Evolutionary conservation across 1,140 invertebrate species (phyloP), one percentile per base, ranked within the genome.

Genomic region (Trichonephila clavipes): DNA sequence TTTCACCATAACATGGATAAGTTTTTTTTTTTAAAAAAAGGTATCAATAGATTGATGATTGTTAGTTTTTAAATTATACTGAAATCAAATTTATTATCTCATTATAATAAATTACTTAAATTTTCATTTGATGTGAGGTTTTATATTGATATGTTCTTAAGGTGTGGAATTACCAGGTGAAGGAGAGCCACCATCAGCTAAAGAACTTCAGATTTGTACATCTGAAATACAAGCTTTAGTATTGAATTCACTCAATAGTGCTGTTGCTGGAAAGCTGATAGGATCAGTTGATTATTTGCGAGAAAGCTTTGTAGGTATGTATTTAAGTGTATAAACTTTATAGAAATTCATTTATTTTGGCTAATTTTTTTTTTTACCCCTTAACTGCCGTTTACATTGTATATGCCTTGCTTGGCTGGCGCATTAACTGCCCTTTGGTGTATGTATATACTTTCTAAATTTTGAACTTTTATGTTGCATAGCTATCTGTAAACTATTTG

Each of bases 151-250:
- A 44, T 82, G 18, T 40, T 88, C 10, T 64, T 40, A 66, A 96
- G 96, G 96, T 94, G 95, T 96, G 12, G 95, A 96, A 7, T 94
- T 96, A 51, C 94, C 94, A 83, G 95, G 96, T 44, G 77, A 92
- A 58, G 87, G 86, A 40, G 93, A 93, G 85, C 81, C 93, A 18
- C 89, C 94, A 81, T 96, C 95, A 58, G 94, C 95, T 19, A 95
- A 95, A 88, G 96, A 96, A 58, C 94, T 96, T 21, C 96, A 96
- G 95, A 95, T 96, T 18, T 97, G 96, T 95, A 96, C 96, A 51
- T 96, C 97, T n/a, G 97, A 98, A 95, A 98, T 99, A 58, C 97
- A 98, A 95, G 97, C 97, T 95, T 95, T 97, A 85, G 97, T 99
- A 12, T 96, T 98, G 0, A 96, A 96, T 2, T 97, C 97, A 93